A percentile compares a stretch with the other conserved stretches of the same genome.
These are phyloP conservation scores for Harpagifer antarcticus DNA, from an alignment of 2,797 vertebrate genomes.

Conservation along the genomic window DNA sequence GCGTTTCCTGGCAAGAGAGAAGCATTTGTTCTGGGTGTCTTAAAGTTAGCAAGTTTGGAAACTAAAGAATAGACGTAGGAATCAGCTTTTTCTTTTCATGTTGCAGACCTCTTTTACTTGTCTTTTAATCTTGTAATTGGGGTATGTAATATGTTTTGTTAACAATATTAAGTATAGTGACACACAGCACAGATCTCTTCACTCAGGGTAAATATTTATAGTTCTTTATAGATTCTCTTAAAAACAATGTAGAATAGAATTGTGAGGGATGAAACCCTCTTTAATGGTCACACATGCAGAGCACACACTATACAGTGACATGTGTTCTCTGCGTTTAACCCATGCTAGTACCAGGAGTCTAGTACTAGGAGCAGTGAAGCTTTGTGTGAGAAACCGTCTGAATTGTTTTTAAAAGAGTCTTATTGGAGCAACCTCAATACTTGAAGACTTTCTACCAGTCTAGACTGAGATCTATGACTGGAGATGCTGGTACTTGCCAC, in stretches of 20 bases:
- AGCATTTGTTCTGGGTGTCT: slow-evolving; percentile 48
- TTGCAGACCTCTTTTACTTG: slow-evolving; percentile 1
- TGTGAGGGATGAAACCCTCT: too few species aligned
- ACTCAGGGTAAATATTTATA: slow-evolving; percentile 5
- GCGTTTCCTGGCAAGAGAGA: slow-evolving; percentile 56
- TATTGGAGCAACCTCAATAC: neutral
- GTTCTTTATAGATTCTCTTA: slow-evolving; percentile 1
- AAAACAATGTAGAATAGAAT: neutral
- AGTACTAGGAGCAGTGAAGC: neutral
- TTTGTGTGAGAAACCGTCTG: neutral
- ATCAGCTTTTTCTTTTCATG: slow-evolving; percentile 25
- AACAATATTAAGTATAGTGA: neutral
- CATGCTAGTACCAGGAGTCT: too few species aligned
- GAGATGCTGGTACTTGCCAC: slow-evolving; percentile 19
- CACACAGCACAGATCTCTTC: neutral
- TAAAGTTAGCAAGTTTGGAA: slow-evolving; percentile 43
- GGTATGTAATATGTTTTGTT: neutral
- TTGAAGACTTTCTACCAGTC: neutral
- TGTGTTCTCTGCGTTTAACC: too few species aligned
- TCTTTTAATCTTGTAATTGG: slow-evolving; percentile 17
- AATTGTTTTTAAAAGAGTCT: neutral
- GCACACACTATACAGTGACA: too few species aligned
- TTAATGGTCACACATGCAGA: too few species aligned
- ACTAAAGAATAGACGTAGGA: slow-evolving; percentile 11
- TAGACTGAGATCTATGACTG: slow-evolving; percentile 8